A percentile compares a stretch with the other conserved stretches of the same genome.
Conservation (phyloP, 2,113 vertebrate genomes). For the Hippocampus abdominalis region DNA sequence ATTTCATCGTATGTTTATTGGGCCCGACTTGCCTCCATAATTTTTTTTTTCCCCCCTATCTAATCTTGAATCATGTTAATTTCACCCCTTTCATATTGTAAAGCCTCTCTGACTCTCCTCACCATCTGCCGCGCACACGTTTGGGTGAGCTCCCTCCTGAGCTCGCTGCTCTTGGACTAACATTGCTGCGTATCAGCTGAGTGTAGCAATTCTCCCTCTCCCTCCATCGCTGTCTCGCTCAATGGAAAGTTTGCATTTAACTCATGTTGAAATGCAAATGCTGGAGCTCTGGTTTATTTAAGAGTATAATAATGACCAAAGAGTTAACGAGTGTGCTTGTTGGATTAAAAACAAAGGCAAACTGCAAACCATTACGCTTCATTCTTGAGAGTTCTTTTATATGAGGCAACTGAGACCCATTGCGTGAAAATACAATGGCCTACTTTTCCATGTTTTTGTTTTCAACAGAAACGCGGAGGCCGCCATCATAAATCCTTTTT, state of each 20-base stretch:
- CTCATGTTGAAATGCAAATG: not conserved
- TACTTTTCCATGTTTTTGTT: not conserved
- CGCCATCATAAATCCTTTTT: not conserved
- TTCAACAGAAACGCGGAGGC: not conserved
- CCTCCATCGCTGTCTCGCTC: not conserved
- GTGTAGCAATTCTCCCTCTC: slow-evolving; percentile 9
- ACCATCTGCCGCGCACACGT: slow-evolving; percentile 21
- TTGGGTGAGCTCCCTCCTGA: not conserved
- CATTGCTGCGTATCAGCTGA: slow-evolving; percentile 32
- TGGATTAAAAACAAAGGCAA: not conserved
- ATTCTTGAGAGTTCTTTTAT: not conserved
- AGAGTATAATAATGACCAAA: not conserved
- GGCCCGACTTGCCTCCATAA: not conserved
- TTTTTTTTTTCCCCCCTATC: not conserved
- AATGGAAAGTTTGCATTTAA: not conserved
- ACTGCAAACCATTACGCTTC: not conserved
- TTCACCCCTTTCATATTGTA: not conserved
- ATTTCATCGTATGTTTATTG: not conserved
- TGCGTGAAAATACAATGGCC: not conserved
- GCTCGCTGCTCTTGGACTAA: slow-evolving; percentile 29
- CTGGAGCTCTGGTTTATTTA: not conserved
- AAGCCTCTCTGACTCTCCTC: not conserved
- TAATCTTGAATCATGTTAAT: not conserved
- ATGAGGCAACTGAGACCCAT: not conserved
- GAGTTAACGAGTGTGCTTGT: not conserved